A percentile compares a stretch with the other conserved stretches of the same genome.
Conservation (phyloP, 2,888 invertebrate genomes). For the Escarpia spicata region DNA sequence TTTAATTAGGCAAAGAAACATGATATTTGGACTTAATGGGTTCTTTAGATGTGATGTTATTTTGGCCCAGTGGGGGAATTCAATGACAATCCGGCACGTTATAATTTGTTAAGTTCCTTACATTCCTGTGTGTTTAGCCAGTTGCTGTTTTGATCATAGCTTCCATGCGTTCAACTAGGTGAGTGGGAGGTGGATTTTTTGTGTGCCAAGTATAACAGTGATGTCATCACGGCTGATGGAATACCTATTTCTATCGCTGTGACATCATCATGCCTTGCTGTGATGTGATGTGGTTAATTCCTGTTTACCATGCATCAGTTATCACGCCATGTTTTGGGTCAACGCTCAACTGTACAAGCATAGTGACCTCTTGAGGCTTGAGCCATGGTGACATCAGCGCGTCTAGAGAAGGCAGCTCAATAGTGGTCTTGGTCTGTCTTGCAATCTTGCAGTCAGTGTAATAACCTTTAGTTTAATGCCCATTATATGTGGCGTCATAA, state of each 20-base stretch:
- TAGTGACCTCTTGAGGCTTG: neutral
- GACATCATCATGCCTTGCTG: neutral
- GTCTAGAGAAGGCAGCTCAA: neutral
- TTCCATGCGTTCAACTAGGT: neutral
- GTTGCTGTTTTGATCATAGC: neutral
- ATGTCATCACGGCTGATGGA: neutral
- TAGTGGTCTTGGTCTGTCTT: neutral
- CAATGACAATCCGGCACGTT: neutral
- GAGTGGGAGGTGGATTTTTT: neutral
- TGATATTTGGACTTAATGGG: neutral
- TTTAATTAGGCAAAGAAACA: constrained; percentile 10
- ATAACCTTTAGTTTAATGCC: neutral
- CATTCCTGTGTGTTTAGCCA: neutral
- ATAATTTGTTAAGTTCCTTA: neutral
- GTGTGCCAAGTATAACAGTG: neutral
- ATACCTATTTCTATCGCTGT: neutral
- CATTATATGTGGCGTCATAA: neutral
- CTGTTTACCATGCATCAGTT: neutral
- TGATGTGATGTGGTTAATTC: neutral
- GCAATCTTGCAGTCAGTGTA: neutral
- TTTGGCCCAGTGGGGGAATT: neutral
- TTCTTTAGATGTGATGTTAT: neutral
- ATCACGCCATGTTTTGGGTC: neutral
- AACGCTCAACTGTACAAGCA: neutral
- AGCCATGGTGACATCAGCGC: neutral